phyloP scores from a whole-genome alignment of 2,113 vertebrate genomes.

The Sebastes fasciatus region DNA sequence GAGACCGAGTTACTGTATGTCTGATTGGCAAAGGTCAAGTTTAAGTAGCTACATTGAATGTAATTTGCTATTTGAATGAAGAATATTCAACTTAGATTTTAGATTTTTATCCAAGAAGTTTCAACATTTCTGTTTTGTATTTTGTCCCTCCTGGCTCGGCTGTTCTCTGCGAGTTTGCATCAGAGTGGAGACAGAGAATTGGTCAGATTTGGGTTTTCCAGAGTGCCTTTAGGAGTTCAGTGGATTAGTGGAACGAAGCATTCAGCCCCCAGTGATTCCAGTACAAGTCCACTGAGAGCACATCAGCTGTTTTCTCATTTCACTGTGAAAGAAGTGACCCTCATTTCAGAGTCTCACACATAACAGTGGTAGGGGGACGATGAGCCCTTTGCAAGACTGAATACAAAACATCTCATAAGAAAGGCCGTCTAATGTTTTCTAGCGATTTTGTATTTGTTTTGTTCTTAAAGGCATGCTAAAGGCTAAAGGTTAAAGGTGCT shows the following conservation, averaged over 20 bases:
- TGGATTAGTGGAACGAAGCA: conserved; percentile 30
- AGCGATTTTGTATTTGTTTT: background rate
- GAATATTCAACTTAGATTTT: background rate
- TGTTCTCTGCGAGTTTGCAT: conserved; percentile 1
- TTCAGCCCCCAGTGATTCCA: conserved; percentile 29
- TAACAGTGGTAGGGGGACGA: background rate
- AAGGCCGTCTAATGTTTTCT: background rate
- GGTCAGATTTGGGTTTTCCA: conserved; percentile 21
- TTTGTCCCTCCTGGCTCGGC: background rate
- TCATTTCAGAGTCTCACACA: conserved; percentile 25
- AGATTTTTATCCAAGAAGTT: background rate
- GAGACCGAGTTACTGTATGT: background rate
- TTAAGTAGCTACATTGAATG: background rate
- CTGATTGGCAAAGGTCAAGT: conserved; percentile 5
- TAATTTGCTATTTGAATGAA: conserved; percentile 1
- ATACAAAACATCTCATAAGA: background rate
- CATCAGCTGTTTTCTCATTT: conserved; percentile 14
- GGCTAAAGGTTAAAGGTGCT: no score
- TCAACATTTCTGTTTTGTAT: background rate
- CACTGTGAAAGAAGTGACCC: conserved; percentile 27
- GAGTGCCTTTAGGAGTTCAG: conserved; percentile 28
- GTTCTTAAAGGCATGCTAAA: no score
- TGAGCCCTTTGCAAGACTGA: background rate
- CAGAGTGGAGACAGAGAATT: conserved; percentile 9
- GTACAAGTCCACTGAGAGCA: conserved; percentile 9